Base-by-base conservation (phyloP, 2,888 invertebrate species). In the Desoria tigrina region DNA sequence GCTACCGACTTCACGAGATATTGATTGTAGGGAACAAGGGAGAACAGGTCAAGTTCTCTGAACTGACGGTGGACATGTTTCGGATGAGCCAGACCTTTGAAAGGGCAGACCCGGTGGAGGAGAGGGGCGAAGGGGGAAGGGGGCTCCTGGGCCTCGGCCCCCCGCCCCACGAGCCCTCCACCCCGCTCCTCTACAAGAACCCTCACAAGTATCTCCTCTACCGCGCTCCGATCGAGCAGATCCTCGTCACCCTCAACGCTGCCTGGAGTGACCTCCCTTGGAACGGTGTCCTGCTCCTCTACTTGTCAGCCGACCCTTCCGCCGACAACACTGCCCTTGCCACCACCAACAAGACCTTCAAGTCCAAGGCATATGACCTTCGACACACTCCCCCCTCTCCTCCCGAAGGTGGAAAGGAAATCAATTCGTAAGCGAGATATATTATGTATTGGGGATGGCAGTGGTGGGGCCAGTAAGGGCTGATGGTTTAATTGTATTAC, bases 21-120 rank as follows among this genome's bases (percentile, higher is more conserved):
- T 84, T 97, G 65, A 93, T 97, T 74, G 89, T 97, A 65, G 96
- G 97, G 65, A 94, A 94, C 80, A 90, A 90, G 78, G 87, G 90
- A 73, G 92, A 94, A 78, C 96, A 97, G 84, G 92, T 94, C 37
- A 95, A 95, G 82, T 96, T 95, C 82, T 94, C 94, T 75, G 96
- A 97, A 81, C 83, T 97, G 75, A 96, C 96, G 16, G 88, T 97
- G 85, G 97, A 97, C 82, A 97, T 97, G 97, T 97, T 92, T 81
- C 85, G 96, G 77, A 95, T 97, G 88, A 84, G 96, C 67, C 97
- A 97, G 82, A 94, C 94, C 0, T 82, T 97, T 68, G 97, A 97
- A 80, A 84, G 94, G 72, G 95, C 97, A 79, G 88, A 90, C n/a
- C 23, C 51, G 6, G 26, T 26, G 76, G 92, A 92, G 77, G 90